Evolutionary conservation across 2,113 vertebrate species (phyloP), one percentile per base, ranked within the genome.

Genomic region (Tragulus kanchil): DNA sequence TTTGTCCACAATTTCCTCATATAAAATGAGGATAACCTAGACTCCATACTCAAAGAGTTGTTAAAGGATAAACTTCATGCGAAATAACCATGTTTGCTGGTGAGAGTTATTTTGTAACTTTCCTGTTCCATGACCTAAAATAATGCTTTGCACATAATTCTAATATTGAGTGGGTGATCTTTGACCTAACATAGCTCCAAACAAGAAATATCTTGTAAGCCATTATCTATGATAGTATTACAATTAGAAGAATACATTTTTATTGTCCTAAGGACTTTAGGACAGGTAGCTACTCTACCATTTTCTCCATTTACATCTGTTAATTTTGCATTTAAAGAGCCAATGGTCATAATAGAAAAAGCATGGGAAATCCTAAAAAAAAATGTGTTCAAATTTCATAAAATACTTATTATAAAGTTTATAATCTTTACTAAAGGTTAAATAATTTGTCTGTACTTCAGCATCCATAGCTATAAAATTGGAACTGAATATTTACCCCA

Each of bases 41-140:
- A 28, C 16, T 28, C 25, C 26, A 73, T 10, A 13, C 10, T 59
- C 59, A 75, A 3, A 62, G 9, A 93, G 23, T 50, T 79, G 3
- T 42, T 90, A 42, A 96, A 90, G 6, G 56, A 85, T 36, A 85
- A 85, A 56, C 36, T 86, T 73, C 86, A 90, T 73, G 26, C n/a
- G 90, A 89, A 92, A 48, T 83, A 58, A 87, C 45, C 42, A 45
- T 89, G 11, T 77, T 36, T 69, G 52, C 69, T 84, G 54, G 8
- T 45, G 45, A 61, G 52, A 61, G 25, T 31, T 64, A 59, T 59
- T 84, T 64, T 52, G 23, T 9, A 45, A 28, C 48, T 84, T 94
- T 92, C 75, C n/a, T 84, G n/a, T 88, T 84, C 14, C 42, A 90
- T 13, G 50, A 17, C 28, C 23, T 75, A 82, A 81, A 85, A 78